Base-by-base conservation (phyloP, 2,113 vertebrate genomes). In the Riparia riparia region DNA sequence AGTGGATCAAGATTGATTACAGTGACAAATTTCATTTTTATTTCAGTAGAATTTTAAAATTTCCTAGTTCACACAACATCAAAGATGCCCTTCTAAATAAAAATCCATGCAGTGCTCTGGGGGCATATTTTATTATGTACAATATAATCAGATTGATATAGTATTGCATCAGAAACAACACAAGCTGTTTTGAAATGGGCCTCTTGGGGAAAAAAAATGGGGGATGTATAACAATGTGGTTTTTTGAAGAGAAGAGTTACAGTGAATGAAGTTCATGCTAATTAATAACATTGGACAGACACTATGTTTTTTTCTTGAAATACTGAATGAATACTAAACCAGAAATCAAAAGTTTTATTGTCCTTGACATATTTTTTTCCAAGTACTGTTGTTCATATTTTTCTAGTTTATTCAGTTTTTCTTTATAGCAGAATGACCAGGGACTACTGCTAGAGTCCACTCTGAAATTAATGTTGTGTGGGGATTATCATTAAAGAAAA, bases 21-120 rank as follows among this genome's bases (percentile, higher is more conserved):
- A 88, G n/a, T 53, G 86, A 76, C 49, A 91, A 96, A 94, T 89
- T 97, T 92, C 94, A 91, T 94, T 95, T 96, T 95, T 91, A 89
- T 97, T 96, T 95, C 89, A 84, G 88, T 93, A 56, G 63, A 83
- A 95, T 82, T 92, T 94, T 64, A 95, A 95, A 71, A 81, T 96
- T 87, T 93, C 66, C 96, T 96, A 34, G 19, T 78, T 94, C 31
- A 24, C 74, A 89, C 77, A 85, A 63, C 89, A 97, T 97, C 96
- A 97, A 96, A 98, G 83, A 74, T 80, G 79, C 95, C 90, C 91
- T 90, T 96, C 90, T 97, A 97, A 97, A 97, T 93, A 97, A 95
- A 93, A 89, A 90, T 96, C 91, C 69, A 44, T 86, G 90, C 42
- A 80, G 66, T 85, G 65, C 73, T 97, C 83, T 26, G 34, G 82